Evolutionary conservation across 2,113 vertebrate species (phyloP).

Genomic region (Prolemur simus): DNA sequence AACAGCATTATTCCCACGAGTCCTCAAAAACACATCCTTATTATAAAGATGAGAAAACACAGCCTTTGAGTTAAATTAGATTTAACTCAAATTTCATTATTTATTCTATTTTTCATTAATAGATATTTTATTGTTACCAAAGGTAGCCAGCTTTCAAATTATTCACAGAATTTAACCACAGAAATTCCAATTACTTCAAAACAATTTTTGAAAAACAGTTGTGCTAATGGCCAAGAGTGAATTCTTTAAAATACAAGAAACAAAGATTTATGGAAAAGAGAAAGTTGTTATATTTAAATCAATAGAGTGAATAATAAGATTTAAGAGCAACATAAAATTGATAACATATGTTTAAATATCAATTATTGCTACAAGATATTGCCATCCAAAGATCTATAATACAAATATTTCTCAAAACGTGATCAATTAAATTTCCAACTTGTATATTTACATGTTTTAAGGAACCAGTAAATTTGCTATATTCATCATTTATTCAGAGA

Average conservation of each 20-base stretch:
- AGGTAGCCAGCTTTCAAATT: background rate
- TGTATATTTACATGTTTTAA: background rate
- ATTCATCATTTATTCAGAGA: conserved; percentile 38
- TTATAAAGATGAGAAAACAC: too few species aligned
- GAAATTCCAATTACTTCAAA: background rate
- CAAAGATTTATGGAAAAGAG: background rate
- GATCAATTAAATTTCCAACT: background rate
- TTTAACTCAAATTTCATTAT: background rate
- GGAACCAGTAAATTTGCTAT: conserved; percentile 56
- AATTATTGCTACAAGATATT: background rate
- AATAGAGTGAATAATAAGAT: background rate
- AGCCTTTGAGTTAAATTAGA: too few species aligned
- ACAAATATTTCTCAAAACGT: background rate
- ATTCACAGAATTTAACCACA: background rate
- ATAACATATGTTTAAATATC: background rate
- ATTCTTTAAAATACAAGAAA: background rate
- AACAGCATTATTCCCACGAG: too few species aligned
- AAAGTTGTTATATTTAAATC: too few species aligned
- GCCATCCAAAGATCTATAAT: too few species aligned
- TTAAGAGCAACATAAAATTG: background rate
- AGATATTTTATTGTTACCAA: background rate
- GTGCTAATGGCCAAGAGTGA: background rate
- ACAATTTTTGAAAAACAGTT: background rate
- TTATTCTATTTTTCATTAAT: background rate
- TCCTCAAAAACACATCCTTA: too few species aligned